Evolutionary conservation across 1,140 invertebrate species (phyloP), one percentile per base, ranked within the genome.

Genomic region (Telenomus remus): DNA sequence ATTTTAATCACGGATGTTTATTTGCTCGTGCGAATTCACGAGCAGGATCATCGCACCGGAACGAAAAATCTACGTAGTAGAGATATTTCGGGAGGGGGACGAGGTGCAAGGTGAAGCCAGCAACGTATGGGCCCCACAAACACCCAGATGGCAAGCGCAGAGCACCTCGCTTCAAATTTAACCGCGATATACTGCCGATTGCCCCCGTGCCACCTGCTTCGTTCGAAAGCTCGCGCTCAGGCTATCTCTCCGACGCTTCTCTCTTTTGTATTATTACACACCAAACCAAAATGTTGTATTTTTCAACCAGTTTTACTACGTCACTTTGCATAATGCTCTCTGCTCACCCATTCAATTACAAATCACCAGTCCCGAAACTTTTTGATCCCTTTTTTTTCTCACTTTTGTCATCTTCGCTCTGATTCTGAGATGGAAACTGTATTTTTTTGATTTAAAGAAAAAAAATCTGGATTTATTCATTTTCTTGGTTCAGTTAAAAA

Each of bases 101-200:
- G 44, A 59, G 57, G 66, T 73, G 65, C 76, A 74, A 78, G 76
- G 70, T 74, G 69, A 74, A 70, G 76, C 55, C 70, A 63, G 35
- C 63, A 78, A 79, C 79, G 82, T 80, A 83, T 81, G 79, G 71
- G 76, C 75, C 71, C 69, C 71, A 72, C 79, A 69, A 74, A 47
- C 64, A 66, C 82, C 84, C 84, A 85, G 84, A 85, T 85, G 84
- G 84, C 80, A 85, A 85, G 84, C 84, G 82, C 51, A 34, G 79
- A 69, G 70, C 78, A 78, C 78, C 79, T 80, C 73, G 77, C 73
- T 82, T 79, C 82, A 76, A 85, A 84, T 84, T 85, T 82, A 80
- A 81, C 78, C 76, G 63, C 79, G 74, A 76, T 82, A 75, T 72
- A 78, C 71, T 60, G 65, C 72, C 74, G 76, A 78, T 79, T 80